Evolutionary conservation across 2,797 vertebrate species (phyloP), one percentile per base, ranked within the genome.

Genomic region (Erithacus rubecula): DNA sequence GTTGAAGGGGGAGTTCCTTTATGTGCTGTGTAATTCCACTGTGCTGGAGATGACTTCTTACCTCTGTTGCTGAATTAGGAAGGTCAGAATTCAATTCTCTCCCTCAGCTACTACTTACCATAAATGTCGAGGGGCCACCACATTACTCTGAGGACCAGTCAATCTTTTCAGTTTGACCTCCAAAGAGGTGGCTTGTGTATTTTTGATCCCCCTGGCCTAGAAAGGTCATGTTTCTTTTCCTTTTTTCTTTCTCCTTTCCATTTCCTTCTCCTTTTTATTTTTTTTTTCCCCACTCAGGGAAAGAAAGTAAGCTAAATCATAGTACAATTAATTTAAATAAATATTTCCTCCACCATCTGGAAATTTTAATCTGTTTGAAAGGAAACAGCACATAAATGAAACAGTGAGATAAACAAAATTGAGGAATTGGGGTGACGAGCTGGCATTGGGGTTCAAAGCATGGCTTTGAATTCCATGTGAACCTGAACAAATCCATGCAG

Each of bases 1-100:
- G 69, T 83, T 47, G 65, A 95, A 95, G 87, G 90, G 95, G 91
- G 96, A 97, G 95, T 93, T 89, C 82, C 92, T 96, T 74, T 83
- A 87, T 78, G 53, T 36, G 51, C 78, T 84, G 36, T 39, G 36
- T 52, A 95, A 97, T 95, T 94, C 94, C 87, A 84, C 49, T 89
- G 76, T 37, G 37, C 60, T 68, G 59, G 89, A 92, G 86, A 95
- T 43, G 76, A 77, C 59, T 89, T 83, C 94, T 97, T 97, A 95
- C 92, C 93, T 95, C 27, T 44, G 47, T 70, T 81, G 44, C 53
- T 95, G 68, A 84, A 95, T 85, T 75, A 86, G 51, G 72, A 89
- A 86, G 89, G 87, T 83, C 58, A 51, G 75, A 83, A 91, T 83
- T 84, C 87, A 89, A 70, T 92, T 91, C 71, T 74, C 24, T 83